Base-by-base conservation (phyloP, 2,113 vertebrate species). In the Monopterus albus region DNA sequence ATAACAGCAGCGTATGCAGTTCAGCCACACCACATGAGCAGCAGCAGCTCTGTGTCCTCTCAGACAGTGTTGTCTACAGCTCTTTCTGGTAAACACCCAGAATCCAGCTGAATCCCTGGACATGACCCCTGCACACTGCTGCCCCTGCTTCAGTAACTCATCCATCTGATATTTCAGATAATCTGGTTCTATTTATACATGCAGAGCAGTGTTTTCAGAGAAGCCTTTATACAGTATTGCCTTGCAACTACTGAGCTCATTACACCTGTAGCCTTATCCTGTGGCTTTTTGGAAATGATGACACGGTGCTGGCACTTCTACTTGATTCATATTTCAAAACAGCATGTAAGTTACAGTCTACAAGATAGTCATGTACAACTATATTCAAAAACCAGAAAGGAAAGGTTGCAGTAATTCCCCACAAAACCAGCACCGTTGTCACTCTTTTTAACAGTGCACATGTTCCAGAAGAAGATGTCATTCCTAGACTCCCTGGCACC, bases 161-260 rank as follows among this genome's bases (percentile, higher is more conserved):
- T 78, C 64, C 75, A n/a, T 72, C 56, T 79, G 77, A 81, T 77
- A 45, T 77, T 62, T 69, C 36, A 61, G 56, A 59, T 83, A 65
- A 74, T 76, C 71, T 56, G 73, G 51, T 78, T 87, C 77, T 82
- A 72, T 84, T 82, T 72, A 68, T 69, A 66, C 53, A 47, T 23
- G 29, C 33, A n/a, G 14, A 28, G 39, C 47, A 26, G 42, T 12
- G 39, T 57, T 63, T 76, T 70, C 26, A 55, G 52, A 66, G 60
- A 65, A 23, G n/a, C 6, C 17, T 10, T 13, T 33, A 8, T 5
- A 2, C 6, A 17, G 4, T 6, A 6, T 28, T 33, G 28, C 40
- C 2, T 67, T 51, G 46, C 38, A 70, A 20, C 29, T 25, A 10
- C 67, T 7, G 36, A 17, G 12, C 61, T 36, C 45, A 18, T 61